phyloP scores from a whole-genome alignment of 2,797 vertebrate species.

The Mormyrops attenuatus region DNA sequence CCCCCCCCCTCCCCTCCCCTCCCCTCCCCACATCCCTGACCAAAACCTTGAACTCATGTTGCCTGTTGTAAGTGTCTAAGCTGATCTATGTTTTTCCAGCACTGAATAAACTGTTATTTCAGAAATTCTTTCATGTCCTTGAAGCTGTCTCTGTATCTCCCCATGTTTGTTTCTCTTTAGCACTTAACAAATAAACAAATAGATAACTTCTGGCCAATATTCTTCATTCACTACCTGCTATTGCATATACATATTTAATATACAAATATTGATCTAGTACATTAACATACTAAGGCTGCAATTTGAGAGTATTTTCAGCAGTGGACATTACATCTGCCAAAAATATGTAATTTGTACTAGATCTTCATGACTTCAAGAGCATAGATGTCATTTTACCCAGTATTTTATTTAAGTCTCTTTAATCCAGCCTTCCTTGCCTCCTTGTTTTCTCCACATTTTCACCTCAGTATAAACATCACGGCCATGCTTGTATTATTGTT shows the following conservation, averaged over 20 bases:
- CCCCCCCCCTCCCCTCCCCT: not conserved
- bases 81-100: slow-evolving; percentile 6
- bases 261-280: not conserved
- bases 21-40: not conserved
- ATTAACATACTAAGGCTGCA: not conserved
- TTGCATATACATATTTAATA: not conserved
- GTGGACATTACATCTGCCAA: not conserved
- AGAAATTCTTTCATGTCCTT: not conserved
- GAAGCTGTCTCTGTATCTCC: not conserved
- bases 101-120: not conserved
- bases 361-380: not conserved
- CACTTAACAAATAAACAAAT: not conserved
- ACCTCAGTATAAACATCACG: not conserved
- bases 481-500: slow-evolving; percentile 43
- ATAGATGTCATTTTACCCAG: not conserved
- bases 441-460: not conserved
- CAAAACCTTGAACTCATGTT: not conserved
- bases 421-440: not conserved
- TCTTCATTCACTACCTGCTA: not conserved
- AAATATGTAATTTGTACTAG: not conserved
- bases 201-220: not conserved
- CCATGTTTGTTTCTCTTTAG: not conserved
- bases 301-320: not conserved
- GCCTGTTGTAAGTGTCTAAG: not conserved
- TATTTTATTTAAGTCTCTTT: not conserved